phyloP scores from a whole-genome alignment of 2,888 invertebrate genomes.

The Pammene fasciana region DNA sequence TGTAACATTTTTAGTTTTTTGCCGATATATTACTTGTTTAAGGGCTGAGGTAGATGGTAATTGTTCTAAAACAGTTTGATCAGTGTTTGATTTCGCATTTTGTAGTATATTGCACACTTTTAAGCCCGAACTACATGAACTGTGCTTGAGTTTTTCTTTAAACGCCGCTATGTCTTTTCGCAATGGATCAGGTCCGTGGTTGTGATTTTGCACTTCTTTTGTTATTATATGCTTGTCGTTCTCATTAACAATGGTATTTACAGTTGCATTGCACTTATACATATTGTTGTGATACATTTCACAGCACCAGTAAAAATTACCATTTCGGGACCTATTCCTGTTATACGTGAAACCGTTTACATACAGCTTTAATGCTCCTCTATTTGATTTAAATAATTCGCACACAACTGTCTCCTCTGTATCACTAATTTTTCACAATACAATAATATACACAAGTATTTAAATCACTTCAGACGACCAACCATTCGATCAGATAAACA shows the following conservation, averaged over 20 bases:
- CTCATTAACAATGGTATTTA: background rate
- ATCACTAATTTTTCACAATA: too few relatives aligned
- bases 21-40: conserved; percentile 1
- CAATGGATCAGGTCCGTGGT: background rate
- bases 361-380: too few relatives aligned
- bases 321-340: too few relatives aligned
- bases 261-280: too few relatives aligned
- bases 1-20: background rate
- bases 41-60: background rate
- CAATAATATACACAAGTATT: too few relatives aligned
- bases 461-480: too few relatives aligned
- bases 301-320: too few relatives aligned
- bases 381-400: too few relatives aligned
- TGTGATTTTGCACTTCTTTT: background rate
- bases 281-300: too few relatives aligned
- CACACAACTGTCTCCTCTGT: too few relatives aligned
- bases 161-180: background rate
- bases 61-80: background rate
- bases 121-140: background rate
- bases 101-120: background rate
- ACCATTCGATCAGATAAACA: too few relatives aligned
- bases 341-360: too few relatives aligned
- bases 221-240: background rate
- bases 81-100: background rate
- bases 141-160: background rate